Base-by-base conservation (phyloP, 2,113 vertebrate species). In the Pitta sordida region DNA sequence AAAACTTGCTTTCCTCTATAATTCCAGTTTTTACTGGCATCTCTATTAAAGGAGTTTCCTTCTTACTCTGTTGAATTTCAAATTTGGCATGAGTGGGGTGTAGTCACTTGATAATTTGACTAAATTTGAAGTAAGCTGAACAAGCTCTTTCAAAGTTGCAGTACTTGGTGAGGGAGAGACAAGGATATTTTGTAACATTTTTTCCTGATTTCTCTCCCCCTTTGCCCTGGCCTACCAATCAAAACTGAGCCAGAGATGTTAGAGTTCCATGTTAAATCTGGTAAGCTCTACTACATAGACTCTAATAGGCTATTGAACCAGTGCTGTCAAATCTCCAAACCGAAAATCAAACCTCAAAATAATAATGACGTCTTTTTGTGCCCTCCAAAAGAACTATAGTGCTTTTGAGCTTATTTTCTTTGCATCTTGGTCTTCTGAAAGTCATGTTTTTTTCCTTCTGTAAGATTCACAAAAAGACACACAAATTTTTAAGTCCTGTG, bases 161-260 rank as follows among this genome's bases (percentile, higher is more conserved):
- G 4, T 73, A 77, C 11, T 48, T 77, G 13, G 4, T 59, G 56
- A 81, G 13, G 10, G 11, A 32, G 9, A 51, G 23, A 71, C 39
- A 46, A 65, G 74, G 17, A 1, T 51, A 39, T 86, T 71, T 44
- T 49, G 41, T 18, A 15, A 46, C 36, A 58, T 81, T 77, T 67
- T n/a, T 81, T 59, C 20, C 20, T 58, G 19, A 1, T 5, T 17
- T 7, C 5, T 6, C 15, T 4, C 2, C 2, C 0, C 5, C 4
- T 51, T 90, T 81, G 1, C 12, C 18, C 10, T 55, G 12, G 24
- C 15, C 39, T 75, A 44, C 32, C 16, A 56, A 7, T 49, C 23
- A 46, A 56, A 59, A 44, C 30, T 34, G 32, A 88, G 48, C 56
- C 48, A 59, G 52, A 77, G 59, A 44, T 51, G 9, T 63, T 39